Evolutionary conservation across 2,113 vertebrate genomes (phyloP), one percentile per base, ranked within the genome.

Genomic region (Ondatra zibethicus): DNA sequence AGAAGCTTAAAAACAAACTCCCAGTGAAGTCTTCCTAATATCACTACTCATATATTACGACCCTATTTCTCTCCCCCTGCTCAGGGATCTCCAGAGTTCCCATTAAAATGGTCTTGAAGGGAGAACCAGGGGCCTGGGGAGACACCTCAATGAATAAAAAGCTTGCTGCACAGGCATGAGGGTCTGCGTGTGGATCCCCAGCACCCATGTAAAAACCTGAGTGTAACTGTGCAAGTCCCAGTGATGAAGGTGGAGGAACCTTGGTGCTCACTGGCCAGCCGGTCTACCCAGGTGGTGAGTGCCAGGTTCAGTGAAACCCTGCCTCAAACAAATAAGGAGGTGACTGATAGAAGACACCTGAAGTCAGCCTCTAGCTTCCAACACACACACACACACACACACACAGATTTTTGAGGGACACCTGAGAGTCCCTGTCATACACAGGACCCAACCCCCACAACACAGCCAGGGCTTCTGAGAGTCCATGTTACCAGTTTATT

Each of bases 1-100:
- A 78, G 47, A 84, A 84, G 55, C 63, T 89, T 63, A 42, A 72
- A 93, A 78, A 91, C 39, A 61, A 95, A 82, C 45, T 39, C 33
- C 58, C 33, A 17, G 84, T 73, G 50, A 68, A 65, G 78, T 84
- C 73, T 73, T 66, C 42, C 63, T n/a, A 25, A 47, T 70, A 31
- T 82, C 63, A 77, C 3, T 33, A 70, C n/a, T 7, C 25, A 55
- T 8, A 0, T n/a, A 63, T 23, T 5, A 39, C 1, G 8, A 92
- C 7, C 55, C 19, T 4, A 47, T 31, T 5, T 77, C 61, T 82
- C 39, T 42, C 75, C 31, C 8, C 9, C 39, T 42, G 55, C 33
- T 81, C 23, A 8, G 16, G 12, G 25, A 33, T 58, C 25, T 55
- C 70, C 61, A 68, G 88, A 87, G 50, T 55, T 81, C 78, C 70